Base-by-base conservation (phyloP, 2,113 vertebrate genomes). In the Lepus timidus region DNA sequence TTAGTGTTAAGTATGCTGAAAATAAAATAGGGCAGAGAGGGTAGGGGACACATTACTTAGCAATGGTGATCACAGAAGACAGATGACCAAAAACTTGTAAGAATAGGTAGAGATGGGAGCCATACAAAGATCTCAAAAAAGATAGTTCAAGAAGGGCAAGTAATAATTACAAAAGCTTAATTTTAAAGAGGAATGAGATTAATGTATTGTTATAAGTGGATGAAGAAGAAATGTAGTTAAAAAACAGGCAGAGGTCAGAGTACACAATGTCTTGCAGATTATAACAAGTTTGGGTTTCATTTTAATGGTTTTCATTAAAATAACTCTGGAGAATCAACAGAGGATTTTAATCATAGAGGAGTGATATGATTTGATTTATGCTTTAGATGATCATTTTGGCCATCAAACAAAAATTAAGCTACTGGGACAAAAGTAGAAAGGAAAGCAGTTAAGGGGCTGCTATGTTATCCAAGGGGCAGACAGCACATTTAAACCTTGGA, bases 301-400 rank as follows among this genome's bases (percentile, higher is more conserved):
- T 78, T 3, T 82, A 75, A 81, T 90, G 81, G 55, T 58, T 94
- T 94, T 97, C 70, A 76, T 74, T 78, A 4, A 79, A 71, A 85
- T 90, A 76, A 55, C 76, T 94, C 44, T 88, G 25, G 27, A n/a
- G 25, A 95, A 73, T 13, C 23, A 90, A 36, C 27, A 44, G 39
- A 89, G 16, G 52, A 83, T 79, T 90, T 90, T 88, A 92, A 95
- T 20, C 29, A 78, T 2, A 67, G 4, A 39, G 12, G 74, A 74
- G 16, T 29, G 14, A 19, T 14, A 51, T 73, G 70, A 91, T 73
- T 86, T 92, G 22, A 61, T 67, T 85, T 93, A 33, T 80, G 58
- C 51, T 86, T 93, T 33, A 86, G 33, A 95, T 70, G 4, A 67
- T 68, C 25, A 71, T 16, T 51, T 39, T 71, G 11, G 22, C 36